A percentile compares a stretch with the other conserved stretches of the same genome.
Evolutionary conservation across 2,888 invertebrate species (phyloP).

Genomic region (Epinotia ramella): DNA sequence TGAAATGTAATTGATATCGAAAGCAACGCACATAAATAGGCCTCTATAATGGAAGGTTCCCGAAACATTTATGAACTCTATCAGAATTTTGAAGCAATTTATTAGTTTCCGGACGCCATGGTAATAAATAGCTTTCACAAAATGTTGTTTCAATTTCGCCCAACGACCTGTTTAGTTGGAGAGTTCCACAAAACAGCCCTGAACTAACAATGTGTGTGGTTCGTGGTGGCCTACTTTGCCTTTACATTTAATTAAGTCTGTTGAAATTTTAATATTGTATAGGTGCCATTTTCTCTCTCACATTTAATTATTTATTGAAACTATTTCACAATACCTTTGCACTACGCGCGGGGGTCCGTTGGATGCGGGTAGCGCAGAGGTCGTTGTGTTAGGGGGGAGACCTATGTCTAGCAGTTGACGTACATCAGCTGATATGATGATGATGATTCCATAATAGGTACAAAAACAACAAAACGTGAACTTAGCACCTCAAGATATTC

Average conservation of each 20-base stretch:
- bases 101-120: conserved; percentile 10
- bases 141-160: conserved; percentile 3
- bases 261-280: not conserved
- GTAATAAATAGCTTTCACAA: conserved; percentile 12
- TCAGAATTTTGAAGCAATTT: conserved; percentile 17
- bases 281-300: too few species aligned
- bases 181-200: conserved; percentile 18
- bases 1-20: not conserved
- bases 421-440: too few species aligned
- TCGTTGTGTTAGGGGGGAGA: too few species aligned
- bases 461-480: too few species aligned
- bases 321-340: too few species aligned
- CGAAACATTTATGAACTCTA: conserved; percentile 4
- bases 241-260: not conserved
- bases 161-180: not conserved
- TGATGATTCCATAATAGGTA: too few species aligned
- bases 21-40: not conserved
- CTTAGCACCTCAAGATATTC: too few species aligned
- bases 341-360: too few species aligned
- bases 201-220: conserved; percentile 18
- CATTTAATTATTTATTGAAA: too few species aligned
- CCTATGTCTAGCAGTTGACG: too few species aligned
- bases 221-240: conserved; percentile 17
- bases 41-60: not conserved
- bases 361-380: too few species aligned